phyloP scores from a whole-genome alignment of 92 coral and sea anemone genomes.

The Nematostella vectensis region DNA sequence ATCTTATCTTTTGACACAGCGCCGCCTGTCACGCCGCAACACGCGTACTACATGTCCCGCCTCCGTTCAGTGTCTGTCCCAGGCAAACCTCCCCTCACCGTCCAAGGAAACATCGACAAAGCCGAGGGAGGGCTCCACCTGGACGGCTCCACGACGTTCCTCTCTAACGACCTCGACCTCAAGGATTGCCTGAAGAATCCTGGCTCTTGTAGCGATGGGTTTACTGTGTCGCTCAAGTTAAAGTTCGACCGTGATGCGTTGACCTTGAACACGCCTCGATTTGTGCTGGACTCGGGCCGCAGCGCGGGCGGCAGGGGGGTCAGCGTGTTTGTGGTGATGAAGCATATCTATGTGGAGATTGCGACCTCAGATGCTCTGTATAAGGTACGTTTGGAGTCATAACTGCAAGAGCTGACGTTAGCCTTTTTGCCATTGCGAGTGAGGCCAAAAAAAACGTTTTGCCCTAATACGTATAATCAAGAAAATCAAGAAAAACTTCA shows the following conservation, averaged over 20 bases:
- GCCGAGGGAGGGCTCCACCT: constrained; percentile 59
- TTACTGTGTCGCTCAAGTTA: constrained; percentile 50
- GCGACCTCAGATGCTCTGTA: constrained; percentile 49
- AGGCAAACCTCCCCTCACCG: constrained; percentile 53
- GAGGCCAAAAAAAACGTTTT: no score
- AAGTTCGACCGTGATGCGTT: constrained; percentile 43
- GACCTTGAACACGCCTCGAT: constrained; percentile 46
- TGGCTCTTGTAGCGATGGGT: constrained; percentile 46
- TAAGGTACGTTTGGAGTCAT: constrained; percentile 60
- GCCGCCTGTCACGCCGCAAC: constrained; percentile 72
- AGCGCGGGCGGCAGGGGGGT: constrained; percentile 54
- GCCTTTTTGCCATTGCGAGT: neutral
- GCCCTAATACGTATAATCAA: no score
- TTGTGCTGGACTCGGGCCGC: constrained; percentile 64
- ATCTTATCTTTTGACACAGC: no score
- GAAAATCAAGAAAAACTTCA: no score
- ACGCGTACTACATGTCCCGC: constrained; percentile 57
- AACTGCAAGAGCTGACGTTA: no score
- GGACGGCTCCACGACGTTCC: constrained; percentile 54
- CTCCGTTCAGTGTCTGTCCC: constrained; percentile 40
- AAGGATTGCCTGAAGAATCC: constrained; percentile 58
- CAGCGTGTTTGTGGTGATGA: constrained; percentile 45
- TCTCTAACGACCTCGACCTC: constrained; percentile 26
- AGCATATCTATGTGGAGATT: constrained; percentile 46
- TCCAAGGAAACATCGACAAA: constrained; percentile 30